phyloP scores from a whole-genome alignment of 2,888 invertebrate species.

The Drosophila borealis region DNA sequence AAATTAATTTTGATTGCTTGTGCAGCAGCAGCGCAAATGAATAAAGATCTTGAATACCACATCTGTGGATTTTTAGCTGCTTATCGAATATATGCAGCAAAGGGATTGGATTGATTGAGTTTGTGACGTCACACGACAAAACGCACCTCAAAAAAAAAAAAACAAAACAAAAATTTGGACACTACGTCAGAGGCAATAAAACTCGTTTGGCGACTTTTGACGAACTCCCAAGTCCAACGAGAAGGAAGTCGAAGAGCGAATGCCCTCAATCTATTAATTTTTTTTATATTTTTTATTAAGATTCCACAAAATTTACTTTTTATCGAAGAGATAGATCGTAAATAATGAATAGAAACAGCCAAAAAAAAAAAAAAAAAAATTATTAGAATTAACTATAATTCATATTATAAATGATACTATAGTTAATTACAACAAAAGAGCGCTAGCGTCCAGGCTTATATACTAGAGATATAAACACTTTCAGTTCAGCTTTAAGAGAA shows the following conservation, averaged over 20 bases:
- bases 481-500: not conserved
- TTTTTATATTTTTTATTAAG: too few species aligned
- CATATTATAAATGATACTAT: too few species aligned
- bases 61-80: not conserved
- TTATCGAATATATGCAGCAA: not conserved
- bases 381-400: too few species aligned
- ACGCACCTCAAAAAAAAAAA: not conserved
- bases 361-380: too few species aligned
- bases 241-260: not conserved
- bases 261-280: not conserved
- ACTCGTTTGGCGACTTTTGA: conserved; percentile 3
- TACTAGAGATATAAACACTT: not conserved
- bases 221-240: not conserved
- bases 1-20: conserved; percentile 37
- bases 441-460: too few species aligned
- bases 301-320: too few species aligned
- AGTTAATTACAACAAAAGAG: too few species aligned
- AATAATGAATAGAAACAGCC: too few species aligned
- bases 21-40: not conserved
- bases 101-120: not conserved
- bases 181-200: conserved; percentile 21
- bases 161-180: not conserved
- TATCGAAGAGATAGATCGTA: too few species aligned
- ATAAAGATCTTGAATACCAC: conserved; percentile 5
- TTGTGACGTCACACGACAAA: conserved; percentile 37